Conservation (phyloP, 2,113 vertebrate species). For the Apteryx owenii region DNA sequence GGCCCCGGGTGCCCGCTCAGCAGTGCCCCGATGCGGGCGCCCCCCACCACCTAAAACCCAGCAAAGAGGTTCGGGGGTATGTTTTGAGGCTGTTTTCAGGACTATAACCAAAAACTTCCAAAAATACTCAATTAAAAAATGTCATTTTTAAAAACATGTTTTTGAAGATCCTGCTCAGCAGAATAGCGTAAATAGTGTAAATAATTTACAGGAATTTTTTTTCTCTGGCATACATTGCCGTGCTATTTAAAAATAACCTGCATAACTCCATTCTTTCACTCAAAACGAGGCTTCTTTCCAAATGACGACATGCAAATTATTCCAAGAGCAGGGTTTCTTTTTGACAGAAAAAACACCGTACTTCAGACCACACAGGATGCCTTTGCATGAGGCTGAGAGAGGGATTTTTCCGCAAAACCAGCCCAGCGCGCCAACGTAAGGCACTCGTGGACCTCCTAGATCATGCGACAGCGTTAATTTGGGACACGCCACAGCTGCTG, state of each 20-base stretch:
- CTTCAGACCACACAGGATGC: background rate
- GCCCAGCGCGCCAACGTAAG: background rate
- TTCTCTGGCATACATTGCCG: constrained; percentile 2
- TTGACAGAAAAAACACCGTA: background rate
- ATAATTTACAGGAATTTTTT: background rate
- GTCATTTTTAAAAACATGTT: background rate
- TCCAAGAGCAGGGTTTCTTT: background rate
- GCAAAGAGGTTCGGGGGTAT: too few relatives aligned
- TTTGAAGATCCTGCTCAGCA: constrained; percentile 30
- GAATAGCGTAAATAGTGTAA: constrained; percentile 25
- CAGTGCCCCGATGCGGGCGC: too few relatives aligned
- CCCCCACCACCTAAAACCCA: too few relatives aligned
- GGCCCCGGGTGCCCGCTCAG: too few relatives aligned
- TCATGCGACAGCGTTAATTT: background rate
- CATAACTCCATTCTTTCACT: constrained; percentile 49
- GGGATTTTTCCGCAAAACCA: constrained; percentile 17
- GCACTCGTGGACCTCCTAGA: background rate
- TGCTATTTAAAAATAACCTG: constrained; percentile 49
- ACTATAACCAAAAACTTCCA: background rate
- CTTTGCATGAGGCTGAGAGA: background rate
- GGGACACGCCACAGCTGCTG: constrained; percentile 37
- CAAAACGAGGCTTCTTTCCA: constrained; percentile 35
- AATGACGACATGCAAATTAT: constrained; percentile 40
- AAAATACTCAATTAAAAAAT: constrained; percentile 2
- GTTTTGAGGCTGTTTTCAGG: too few relatives aligned